Evolutionary conservation across 2,113 vertebrate species (phyloP).

Genomic region (Hippopotamus amphibius): DNA sequence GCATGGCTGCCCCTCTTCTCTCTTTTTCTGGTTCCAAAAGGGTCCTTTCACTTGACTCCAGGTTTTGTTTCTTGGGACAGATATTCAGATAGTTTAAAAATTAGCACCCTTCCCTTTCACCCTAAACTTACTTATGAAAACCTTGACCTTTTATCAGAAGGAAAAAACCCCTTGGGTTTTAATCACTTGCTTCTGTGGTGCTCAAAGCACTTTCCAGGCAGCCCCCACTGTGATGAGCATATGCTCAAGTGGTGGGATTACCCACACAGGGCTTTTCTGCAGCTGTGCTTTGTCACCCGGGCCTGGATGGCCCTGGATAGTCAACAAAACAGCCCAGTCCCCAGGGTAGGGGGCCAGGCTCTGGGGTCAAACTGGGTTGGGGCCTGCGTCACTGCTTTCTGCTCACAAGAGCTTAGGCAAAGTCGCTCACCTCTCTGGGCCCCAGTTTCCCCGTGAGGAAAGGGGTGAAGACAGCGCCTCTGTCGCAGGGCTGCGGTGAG

Average conservation of each 20-base stretch:
- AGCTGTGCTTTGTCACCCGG: background rate
- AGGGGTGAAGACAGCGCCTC: background rate
- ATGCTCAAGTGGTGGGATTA: background rate
- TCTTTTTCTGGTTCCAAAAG: background rate
- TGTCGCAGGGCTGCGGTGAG: background rate
- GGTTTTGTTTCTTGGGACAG: slow-evolving; percentile 6
- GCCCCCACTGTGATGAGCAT: background rate
- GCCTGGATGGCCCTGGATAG: background rate
- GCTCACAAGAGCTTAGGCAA: background rate
- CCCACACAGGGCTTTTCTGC: background rate
- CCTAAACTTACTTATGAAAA: background rate
- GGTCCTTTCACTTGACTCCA: background rate
- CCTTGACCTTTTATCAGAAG: background rate
- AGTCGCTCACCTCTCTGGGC: background rate
- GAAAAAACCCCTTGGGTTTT: background rate
- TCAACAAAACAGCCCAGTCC: background rate
- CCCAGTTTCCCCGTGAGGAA: background rate
- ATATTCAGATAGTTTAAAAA: background rate
- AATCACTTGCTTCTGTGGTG: background rate
- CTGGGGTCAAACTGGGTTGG: background rate
- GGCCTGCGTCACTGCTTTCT: background rate
- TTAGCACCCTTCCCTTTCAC: background rate
- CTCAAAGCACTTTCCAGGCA: background rate
- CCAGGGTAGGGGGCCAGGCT: background rate
- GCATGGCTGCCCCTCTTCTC: accelerated